phyloP scores from a whole-genome alignment of 1,140 invertebrate species.

The Arion vulgaris region DNA sequence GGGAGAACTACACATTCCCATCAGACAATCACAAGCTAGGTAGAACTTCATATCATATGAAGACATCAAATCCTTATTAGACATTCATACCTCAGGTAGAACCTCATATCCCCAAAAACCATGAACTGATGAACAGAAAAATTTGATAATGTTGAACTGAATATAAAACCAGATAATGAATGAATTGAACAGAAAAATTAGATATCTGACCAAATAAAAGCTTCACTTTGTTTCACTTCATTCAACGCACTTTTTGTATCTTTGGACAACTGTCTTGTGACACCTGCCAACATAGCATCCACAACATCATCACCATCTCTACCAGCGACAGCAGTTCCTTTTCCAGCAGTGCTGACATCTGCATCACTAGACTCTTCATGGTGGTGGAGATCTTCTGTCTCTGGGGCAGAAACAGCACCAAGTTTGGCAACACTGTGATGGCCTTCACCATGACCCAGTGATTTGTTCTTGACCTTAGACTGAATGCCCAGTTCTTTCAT shows the following conservation, averaged over 20 bases:
- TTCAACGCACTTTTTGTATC: constrained; percentile 59
- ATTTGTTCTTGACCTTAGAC: constrained; percentile 42
- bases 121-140: too few relatives aligned
- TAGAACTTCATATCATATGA: too few relatives aligned
- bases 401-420: not conserved
- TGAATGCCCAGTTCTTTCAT: constrained; percentile 64
- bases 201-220: not conserved
- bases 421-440: not conserved
- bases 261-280: constrained; percentile 57
- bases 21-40: too few relatives aligned
- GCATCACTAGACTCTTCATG: constrained; percentile 22
- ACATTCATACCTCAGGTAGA: too few relatives aligned
- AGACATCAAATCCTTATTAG: too few relatives aligned
- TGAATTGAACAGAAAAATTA: too few relatives aligned
- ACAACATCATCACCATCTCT: constrained; percentile 14
- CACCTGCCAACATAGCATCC: constrained; percentile 43
- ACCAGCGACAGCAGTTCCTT: not conserved
- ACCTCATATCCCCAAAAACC: too few relatives aligned
- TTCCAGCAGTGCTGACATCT: constrained; percentile 15
- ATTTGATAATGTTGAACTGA: too few relatives aligned
- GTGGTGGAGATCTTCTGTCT: not conserved
- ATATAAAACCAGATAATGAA: too few relatives aligned
- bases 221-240: constrained; percentile 60
- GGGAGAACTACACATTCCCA: too few relatives aligned
- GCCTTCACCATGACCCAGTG: not conserved